Evolutionary conservation across 1,140 invertebrate species (phyloP).

Genomic region (Caenorhabditis briggsae): DNA sequence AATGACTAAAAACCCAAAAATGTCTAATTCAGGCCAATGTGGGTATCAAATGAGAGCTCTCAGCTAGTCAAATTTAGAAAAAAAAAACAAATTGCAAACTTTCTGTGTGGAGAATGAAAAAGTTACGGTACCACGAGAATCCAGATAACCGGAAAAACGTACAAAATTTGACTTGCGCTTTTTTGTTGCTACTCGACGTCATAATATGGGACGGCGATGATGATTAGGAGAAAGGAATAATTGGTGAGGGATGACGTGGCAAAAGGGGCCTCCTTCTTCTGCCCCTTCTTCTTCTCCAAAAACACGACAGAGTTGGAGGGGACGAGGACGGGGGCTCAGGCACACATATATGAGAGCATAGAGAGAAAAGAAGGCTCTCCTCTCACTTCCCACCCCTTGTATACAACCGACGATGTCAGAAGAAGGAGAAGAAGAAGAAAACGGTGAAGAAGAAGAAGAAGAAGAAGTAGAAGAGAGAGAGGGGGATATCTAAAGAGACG

Average conservation of each 20-base stretch:
- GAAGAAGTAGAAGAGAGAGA: neutral
- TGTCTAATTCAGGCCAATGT: too few species aligned
- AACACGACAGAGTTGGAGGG: neutral
- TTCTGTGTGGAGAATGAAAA: too few species aligned
- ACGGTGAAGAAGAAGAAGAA: constrained; percentile 2
- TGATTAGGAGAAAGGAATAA: neutral
- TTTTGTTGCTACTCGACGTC: constrained; percentile 70
- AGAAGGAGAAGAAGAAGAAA: neutral
- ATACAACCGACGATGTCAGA: constrained; percentile 8
- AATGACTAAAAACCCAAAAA: too few species aligned
- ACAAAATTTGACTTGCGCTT: constrained; percentile 73
- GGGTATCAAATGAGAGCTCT: too few species aligned
- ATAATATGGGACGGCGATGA: constrained; percentile 31
- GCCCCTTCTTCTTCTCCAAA: constrained; percentile 8
- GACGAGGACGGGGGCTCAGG: constrained; percentile 39
- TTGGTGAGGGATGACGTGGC: constrained; percentile 22
- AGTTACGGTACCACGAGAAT: neutral
- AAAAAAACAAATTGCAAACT: too few species aligned
- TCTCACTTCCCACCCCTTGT: neutral
- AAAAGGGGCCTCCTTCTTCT: neutral
- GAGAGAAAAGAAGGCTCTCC: neutral
- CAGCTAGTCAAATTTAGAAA: too few species aligned
- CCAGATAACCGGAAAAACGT: constrained; percentile 57
- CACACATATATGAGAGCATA: constrained; percentile 47
- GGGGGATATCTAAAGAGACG: neutral